Percentiles rank a stretch among this genome's conserved stretches.
phyloP scores from a whole-genome alignment of 2,888 invertebrate species.

The Gisinianus flammeolus region DNA sequence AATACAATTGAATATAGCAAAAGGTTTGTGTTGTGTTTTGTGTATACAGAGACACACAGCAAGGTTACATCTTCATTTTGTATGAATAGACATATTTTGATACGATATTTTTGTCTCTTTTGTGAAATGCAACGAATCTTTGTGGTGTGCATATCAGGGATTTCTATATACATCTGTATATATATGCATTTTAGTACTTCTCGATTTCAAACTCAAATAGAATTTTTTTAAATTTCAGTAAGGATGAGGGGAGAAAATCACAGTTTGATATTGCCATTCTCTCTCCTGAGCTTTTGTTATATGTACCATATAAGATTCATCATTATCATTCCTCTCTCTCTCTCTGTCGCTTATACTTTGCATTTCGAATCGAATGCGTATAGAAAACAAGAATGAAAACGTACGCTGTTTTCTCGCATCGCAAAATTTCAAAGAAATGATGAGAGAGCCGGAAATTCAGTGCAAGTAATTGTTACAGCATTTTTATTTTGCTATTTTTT shows the following conservation, averaged over 20 bases:
- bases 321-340: not conserved
- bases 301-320: too few relatives aligned
- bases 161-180: not conserved
- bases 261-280: not conserved
- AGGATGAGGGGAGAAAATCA: not conserved
- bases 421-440: slow-evolving; percentile 7
- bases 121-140: not conserved
- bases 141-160: too few relatives aligned
- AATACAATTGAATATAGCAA: not conserved
- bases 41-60: not conserved
- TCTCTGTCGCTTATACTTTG: not conserved
- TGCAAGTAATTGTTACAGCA: too few relatives aligned
- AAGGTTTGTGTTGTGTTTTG: not conserved
- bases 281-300: too few relatives aligned
- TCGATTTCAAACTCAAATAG: not conserved
- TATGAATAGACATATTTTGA: not conserved
- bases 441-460: not conserved
- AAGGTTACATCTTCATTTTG: not conserved
- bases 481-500: too few relatives aligned
- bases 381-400: not conserved
- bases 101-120: not conserved
- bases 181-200: not conserved
- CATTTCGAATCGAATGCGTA: not conserved
- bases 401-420: slow-evolving; percentile 8
- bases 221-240: not conserved